Conservation (phyloP, 2,888 invertebrate species). For the Leptopterna dolabrata region DNA sequence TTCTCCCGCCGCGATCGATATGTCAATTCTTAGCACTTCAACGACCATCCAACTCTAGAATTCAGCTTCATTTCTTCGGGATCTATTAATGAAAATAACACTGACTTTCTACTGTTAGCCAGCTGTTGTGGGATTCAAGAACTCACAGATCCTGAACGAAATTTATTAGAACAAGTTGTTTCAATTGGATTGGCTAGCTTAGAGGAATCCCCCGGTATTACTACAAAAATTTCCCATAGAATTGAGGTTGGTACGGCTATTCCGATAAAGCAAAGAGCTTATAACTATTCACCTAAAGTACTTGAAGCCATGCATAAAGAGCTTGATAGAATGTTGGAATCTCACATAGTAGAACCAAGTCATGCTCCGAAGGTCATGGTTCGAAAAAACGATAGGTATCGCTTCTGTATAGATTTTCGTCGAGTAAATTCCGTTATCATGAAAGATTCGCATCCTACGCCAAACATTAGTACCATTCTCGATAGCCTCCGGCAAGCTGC, state of each 20-base stretch:
- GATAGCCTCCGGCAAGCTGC: no score
- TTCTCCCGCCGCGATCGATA: no score
- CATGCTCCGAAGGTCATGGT: conserved; percentile 35
- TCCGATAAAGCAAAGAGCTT: conserved; percentile 43
- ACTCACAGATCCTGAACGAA: not conserved
- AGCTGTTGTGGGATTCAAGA: conserved; percentile 2
- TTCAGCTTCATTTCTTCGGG: no score
- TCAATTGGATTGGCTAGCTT: not conserved
- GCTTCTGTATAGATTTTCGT: conserved; percentile 67
- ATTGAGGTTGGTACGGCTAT: no score
- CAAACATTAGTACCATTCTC: not conserved
- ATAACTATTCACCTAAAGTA: conserved; percentile 26
- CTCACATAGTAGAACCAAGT: conserved; percentile 33
- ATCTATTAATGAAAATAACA: no score
- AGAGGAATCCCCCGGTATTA: conserved; percentile 1
- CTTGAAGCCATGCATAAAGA: conserved; percentile 32
- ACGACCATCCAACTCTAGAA: no score
- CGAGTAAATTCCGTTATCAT: conserved; percentile 63
- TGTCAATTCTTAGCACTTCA: no score
- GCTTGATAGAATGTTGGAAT: no score
- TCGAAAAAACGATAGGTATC: conserved; percentile 60
- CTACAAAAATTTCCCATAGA: not conserved
- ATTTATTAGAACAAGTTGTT: no score
- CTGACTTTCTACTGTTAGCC: no score
- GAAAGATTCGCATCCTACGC: conserved; percentile 34